phyloP scores from a whole-genome alignment of 1,140 invertebrate species.

The Acromyrmex charruanus region DNA sequence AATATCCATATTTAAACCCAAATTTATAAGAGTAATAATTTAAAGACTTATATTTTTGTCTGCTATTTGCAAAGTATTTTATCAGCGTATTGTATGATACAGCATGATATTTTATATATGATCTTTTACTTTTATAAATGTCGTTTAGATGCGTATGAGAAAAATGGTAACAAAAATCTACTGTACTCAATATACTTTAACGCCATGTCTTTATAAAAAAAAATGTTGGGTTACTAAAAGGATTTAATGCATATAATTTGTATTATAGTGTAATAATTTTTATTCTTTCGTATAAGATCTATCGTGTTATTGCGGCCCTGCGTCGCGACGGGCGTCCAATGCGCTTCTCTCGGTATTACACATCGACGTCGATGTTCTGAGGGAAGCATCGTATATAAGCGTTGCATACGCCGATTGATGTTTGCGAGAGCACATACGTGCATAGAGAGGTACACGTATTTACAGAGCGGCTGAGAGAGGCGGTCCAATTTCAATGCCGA shows the following conservation, averaged over 20 bases:
- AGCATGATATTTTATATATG: neutral
- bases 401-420: conserved; percentile 63
- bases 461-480: conserved; percentile 49
- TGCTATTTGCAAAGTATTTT: neutral
- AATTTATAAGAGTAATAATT: neutral
- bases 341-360: conserved; percentile 70
- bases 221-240: neutral
- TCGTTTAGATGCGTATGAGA: neutral
- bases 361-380: conserved; percentile 63
- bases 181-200: neutral
- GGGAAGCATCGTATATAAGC: conserved; percentile 60
- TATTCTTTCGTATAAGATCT: neutral
- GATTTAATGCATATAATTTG: neutral
- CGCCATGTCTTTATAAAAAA: neutral
- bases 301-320: conserved; percentile 39
- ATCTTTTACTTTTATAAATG: conserved; percentile 1
- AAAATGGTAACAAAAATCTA: neutral
- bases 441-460: conserved; percentile 68
- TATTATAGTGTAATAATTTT: neutral
- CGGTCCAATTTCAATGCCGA: conserved; percentile 48
- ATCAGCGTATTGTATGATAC: neutral
- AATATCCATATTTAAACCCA: neutral
- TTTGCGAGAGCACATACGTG: conserved; percentile 48
- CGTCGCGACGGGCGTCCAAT: conserved; percentile 44
- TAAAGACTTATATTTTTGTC: neutral